phyloP scores from a whole-genome alignment of 37 sponge, comb jelly and placozoan species.

The Trichoplax adhaerens region DNA sequence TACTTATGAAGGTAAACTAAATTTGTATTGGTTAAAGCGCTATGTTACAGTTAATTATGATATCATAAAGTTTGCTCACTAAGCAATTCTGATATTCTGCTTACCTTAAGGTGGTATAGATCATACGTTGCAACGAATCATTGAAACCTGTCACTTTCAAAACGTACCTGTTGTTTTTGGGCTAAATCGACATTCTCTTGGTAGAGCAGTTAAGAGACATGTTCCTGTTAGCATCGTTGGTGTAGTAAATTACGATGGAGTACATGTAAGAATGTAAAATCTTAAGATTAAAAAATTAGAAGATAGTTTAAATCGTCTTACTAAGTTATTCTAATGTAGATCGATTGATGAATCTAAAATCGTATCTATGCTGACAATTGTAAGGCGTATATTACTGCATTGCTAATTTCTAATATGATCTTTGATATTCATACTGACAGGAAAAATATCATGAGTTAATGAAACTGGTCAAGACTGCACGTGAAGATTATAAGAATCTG shows the following conservation, averaged over 20 bases:
- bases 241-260: conserved; percentile 86
- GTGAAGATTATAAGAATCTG: conserved; percentile 17
- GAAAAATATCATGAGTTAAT: conserved; percentile 29
- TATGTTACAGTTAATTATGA: not conserved
- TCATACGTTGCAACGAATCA: conserved; percentile 37
- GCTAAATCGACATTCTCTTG: conserved; percentile 44
- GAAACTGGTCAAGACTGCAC: conserved; percentile 22
- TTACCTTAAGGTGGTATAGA: conserved; percentile 56
- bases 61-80: not conserved
- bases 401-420: not conserved
- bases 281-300: conserved; percentile 3
- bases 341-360: not conserved
- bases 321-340: not conserved
- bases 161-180: conserved; percentile 60
- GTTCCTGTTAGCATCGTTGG: conserved; percentile 71
- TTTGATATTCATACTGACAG: conserved; percentile 7
- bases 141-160: conserved; percentile 28
- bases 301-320: not conserved
- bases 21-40: not conserved
- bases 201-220: conserved; percentile 32
- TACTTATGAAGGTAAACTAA: conserved; percentile 44
- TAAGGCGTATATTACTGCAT: no score
- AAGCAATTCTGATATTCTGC: not conserved
- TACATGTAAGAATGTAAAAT: conserved; percentile 35
- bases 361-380: not conserved